A percentile compares a stretch with the other conserved stretches of the same genome.
phyloP scores from a whole-genome alignment of 1,140 invertebrate species.

The Cepaea nemoralis region DNA sequence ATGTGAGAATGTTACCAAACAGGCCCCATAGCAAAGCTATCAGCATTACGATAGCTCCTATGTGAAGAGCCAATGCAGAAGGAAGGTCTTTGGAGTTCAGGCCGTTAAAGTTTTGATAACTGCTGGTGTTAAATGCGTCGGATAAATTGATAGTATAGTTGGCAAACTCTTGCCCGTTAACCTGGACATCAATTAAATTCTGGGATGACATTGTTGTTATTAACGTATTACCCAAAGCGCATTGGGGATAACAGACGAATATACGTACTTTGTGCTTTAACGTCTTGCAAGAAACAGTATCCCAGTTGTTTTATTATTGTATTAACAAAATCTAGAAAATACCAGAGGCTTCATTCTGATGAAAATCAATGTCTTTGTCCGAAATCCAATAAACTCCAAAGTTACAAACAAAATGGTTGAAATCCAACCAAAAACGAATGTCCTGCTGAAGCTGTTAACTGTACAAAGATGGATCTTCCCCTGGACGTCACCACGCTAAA shows the following conservation, averaged over 20 bases:
- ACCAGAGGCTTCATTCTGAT: not conserved
- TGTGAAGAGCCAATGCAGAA: slow-evolving; percentile 56
- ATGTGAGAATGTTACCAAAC: slow-evolving; percentile 64
- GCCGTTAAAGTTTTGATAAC: not conserved
- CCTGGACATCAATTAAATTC: not conserved
- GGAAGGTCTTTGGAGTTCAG: slow-evolving; percentile 41
- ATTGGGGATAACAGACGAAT: not conserved
- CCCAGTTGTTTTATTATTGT: not conserved
- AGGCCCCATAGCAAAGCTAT: slow-evolving; percentile 59
- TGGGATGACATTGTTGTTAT: not conserved
- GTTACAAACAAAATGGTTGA: not conserved
- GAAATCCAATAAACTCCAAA: not conserved
- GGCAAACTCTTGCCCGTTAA: slow-evolving; percentile 18
- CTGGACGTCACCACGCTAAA: not conserved
- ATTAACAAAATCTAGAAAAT: not conserved
- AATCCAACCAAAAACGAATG: not conserved
- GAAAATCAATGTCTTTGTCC: not conserved
- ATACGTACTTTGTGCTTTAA: not conserved
- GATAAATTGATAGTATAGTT: slow-evolving; percentile 28
- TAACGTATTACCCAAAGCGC: not conserved
- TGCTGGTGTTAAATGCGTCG: not conserved
- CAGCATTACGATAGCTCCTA: slow-evolving; percentile 62
- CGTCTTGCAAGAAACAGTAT: not conserved
- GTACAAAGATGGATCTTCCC: not conserved
- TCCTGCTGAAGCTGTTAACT: not conserved